Conservation (phyloP, 1,140 invertebrate species). For the Drosophila kurseongensis region DNA sequence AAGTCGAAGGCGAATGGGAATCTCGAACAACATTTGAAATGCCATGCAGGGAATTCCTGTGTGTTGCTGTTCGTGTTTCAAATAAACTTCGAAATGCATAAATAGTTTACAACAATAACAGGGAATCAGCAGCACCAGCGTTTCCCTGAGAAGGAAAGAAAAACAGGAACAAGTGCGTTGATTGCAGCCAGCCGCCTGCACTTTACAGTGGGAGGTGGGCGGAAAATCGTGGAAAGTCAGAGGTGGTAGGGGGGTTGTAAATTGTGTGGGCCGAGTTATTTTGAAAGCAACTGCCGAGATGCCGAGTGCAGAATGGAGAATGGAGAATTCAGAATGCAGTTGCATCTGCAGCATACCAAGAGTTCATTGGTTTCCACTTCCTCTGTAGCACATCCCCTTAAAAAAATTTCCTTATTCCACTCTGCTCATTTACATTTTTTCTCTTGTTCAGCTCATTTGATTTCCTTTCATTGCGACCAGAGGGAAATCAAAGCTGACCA, state of each 20-base stretch:
- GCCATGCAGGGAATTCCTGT: slow-evolving; percentile 53
- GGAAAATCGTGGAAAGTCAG: slow-evolving; percentile 18
- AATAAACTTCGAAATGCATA: slow-evolving; percentile 83
- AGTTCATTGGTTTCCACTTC: slow-evolving; percentile 70
- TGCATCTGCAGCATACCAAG: slow-evolving; percentile 56
- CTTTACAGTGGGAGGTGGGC: slow-evolving; percentile 34
- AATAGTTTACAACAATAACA: slow-evolving; percentile 83
- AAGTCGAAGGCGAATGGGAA: slow-evolving; percentile 12
- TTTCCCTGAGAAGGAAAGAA: slow-evolving; percentile 50
- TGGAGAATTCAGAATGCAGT: slow-evolving; percentile 28
- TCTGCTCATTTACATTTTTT: slow-evolving; percentile 22
- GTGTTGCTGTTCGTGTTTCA: slow-evolving; percentile 65
- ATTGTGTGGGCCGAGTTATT: slow-evolving; percentile 59
- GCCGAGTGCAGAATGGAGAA: slow-evolving; percentile 17
- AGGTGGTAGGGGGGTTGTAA: neutral
- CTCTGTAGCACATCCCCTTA: neutral
- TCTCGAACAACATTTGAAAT: slow-evolving; percentile 59
- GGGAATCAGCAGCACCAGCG: slow-evolving; percentile 35
- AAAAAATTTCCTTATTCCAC: neutral
- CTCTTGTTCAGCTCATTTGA: slow-evolving; percentile 30
- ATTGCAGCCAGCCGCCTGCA: slow-evolving; percentile 66
- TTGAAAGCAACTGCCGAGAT: slow-evolving; percentile 45
- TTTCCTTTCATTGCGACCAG: slow-evolving; percentile 11
- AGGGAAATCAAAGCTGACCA: slow-evolving; percentile 23
- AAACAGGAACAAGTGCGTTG: slow-evolving; percentile 79